A percentile compares a stretch with the other conserved stretches of the same genome.
Conservation (phyloP, 1,140 invertebrate genomes). For the Andrena cerasifolii region DNA sequence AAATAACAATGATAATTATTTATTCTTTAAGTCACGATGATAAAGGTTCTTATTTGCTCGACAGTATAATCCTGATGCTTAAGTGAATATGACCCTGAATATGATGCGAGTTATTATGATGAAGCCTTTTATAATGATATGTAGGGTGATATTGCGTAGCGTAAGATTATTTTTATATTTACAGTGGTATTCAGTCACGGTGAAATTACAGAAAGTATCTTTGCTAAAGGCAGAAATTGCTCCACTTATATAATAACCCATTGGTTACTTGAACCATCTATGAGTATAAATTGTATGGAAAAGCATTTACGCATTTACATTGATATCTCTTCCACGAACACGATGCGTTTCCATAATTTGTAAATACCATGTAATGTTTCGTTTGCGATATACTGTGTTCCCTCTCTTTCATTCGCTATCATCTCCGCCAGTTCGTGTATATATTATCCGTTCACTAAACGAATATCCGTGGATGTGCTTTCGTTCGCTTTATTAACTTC, state of each 20-base stretch:
- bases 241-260: slow-evolving; percentile 53
- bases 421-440: slow-evolving; percentile 2
- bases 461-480: slow-evolving; percentile 26
- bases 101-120: slow-evolving; percentile 51
- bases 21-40: slow-evolving; percentile 24
- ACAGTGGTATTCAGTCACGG: slow-evolving; percentile 78
- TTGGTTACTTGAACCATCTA: slow-evolving; percentile 71
- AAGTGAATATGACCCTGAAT: slow-evolving; percentile 34
- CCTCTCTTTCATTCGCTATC: neutral
- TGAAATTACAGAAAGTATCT: slow-evolving; percentile 62
- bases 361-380: slow-evolving; percentile 11
- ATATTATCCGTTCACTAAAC: neutral
- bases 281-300: slow-evolving; percentile 24
- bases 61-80: slow-evolving; percentile 20
- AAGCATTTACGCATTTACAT: neutral
- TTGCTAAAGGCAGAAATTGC: neutral
- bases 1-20: slow-evolving; percentile 59
- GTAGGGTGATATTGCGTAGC: slow-evolving; percentile 29
- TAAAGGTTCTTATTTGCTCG: slow-evolving; percentile 31
- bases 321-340: neutral
- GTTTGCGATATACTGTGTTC: slow-evolving; percentile 8
- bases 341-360: slow-evolving; percentile 5
- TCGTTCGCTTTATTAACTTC: slow-evolving; percentile 19
- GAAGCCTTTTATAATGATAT: slow-evolving; percentile 28
- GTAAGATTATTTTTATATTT: slow-evolving; percentile 47